Percentiles rank a stretch among this genome's conserved stretches.
These are phyloP conservation scores for Tenualosa thibaudeaui DNA, from an alignment of 2,797 vertebrate genomes.

Conservation along the genomic window DNA sequence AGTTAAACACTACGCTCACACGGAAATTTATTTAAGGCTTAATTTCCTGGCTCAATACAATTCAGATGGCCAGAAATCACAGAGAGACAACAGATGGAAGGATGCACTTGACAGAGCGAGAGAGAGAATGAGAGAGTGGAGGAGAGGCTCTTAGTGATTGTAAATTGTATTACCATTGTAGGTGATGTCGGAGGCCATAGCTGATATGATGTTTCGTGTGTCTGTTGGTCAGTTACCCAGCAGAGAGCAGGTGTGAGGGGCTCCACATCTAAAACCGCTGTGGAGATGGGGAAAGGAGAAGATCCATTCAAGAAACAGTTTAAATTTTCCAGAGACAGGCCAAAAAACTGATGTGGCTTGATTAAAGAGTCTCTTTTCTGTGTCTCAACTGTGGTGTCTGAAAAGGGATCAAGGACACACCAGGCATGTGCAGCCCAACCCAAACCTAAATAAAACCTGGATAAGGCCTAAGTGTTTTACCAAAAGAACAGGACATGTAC, in stretches of 20 bases:
- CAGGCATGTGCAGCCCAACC: too few species aligned
- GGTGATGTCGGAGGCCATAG: constrained; percentile 66
- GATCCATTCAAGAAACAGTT: neutral
- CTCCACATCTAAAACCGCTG: neutral
- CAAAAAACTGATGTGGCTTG: too few species aligned
- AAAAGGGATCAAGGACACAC: too few species aligned
- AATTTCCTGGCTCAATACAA: neutral
- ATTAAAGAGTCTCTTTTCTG: too few species aligned
- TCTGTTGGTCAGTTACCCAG: neutral
- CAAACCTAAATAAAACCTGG: too few species aligned
- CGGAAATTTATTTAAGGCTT: neutral
- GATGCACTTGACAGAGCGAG: neutral
- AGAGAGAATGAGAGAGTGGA: neutral
- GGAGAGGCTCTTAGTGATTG: neutral
- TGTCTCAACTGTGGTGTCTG: too few species aligned
- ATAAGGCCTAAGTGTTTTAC: too few species aligned
- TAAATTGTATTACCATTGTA: constrained; percentile 52
- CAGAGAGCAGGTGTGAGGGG: neutral
- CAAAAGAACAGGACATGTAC: too few species aligned
- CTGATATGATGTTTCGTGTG: constrained; percentile 28
- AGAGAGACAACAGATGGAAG: neutral
- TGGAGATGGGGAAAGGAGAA: neutral
- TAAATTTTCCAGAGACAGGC: neutral
- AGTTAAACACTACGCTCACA: neutral
- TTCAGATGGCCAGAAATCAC: neutral